These are phyloP conservation scores for Buceros bicornis DNA, from an alignment of 2,797 vertebrate species.

Conservation along the genomic window DNA sequence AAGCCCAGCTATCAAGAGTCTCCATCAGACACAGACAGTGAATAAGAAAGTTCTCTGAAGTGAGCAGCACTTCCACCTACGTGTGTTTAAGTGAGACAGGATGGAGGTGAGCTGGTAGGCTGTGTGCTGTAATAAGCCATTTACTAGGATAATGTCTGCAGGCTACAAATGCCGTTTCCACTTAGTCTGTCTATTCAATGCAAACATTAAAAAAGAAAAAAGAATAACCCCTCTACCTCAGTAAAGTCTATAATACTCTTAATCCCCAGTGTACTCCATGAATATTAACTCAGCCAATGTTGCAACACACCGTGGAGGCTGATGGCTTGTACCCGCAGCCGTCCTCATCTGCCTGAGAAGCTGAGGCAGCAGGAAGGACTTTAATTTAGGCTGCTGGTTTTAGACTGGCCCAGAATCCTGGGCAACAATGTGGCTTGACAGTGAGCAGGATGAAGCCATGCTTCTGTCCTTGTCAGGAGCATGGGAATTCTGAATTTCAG, in stretches of 20 bases:
- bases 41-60: constrained; percentile 70
- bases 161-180: constrained; percentile 61
- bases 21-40: constrained; percentile 45
- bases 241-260: constrained; percentile 8
- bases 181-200: constrained; percentile 45
- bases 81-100: not conserved
- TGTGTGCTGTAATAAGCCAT: constrained; percentile 51
- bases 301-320: not conserved
- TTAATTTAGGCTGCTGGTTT: not conserved
- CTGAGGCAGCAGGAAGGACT: not conserved
- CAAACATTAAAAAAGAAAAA: constrained; percentile 32
- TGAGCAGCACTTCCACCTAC: constrained; percentile 50
- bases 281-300: not conserved
- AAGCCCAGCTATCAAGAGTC: constrained; percentile 45
- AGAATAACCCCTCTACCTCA: not conserved
- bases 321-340: not conserved
- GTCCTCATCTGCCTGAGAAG: not conserved
- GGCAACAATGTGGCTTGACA: not conserved
- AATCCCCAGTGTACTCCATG: not conserved
- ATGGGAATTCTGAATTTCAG: not conserved
- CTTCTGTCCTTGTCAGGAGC: not conserved
- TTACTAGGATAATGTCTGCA: constrained; percentile 59
- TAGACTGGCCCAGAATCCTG: not conserved
- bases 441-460: not conserved
- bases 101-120: constrained; percentile 45